Base-by-base conservation (phyloP, 2,888 invertebrate species). In the Eilema sororculum region DNA sequence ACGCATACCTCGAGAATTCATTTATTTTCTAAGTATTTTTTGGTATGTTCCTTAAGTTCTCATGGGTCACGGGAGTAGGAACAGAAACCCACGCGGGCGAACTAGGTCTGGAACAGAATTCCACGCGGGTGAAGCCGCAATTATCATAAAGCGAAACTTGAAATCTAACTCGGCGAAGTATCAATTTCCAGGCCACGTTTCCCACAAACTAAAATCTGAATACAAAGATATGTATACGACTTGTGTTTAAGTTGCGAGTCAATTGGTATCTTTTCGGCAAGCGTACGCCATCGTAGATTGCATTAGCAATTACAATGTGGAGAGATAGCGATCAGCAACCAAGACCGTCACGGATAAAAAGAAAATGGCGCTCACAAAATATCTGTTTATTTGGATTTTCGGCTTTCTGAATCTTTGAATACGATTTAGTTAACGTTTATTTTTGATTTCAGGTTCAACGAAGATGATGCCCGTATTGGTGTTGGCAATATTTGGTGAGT, bases 401-500 rank as follows among this genome's bases (percentile, higher is more conserved):
- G 20, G 28, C 9, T 28, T 30, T 30, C 28, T 9, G n/a, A 30
- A 9, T n/a, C 0, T 5, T 60, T 9, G 20, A 60, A 10, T 9
- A 4, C 20, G n/a, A 12, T 16, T 10, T 30, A 20, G 16, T 67
- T 9, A 37, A 46, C 24, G 33, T 2, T 41, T 25, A 60, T 24
- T 61, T 65, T 63, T 65, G 24, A 74, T 86, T 81, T 67, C 84
- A 86, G 86, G 78, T 81, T 71, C 67, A 65, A 73, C 69, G 69
- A 79, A 78, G 74, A 82, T 77, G 78, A 77, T 81, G 66, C 74
- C 74, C 58, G 33, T 82, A 64, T 57, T 82, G 62, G 71, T 85
- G 30, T 63, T 86, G 66, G 77, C 72, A 28, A 52, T 81, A 61
- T 71, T 86, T 68, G 86, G 86, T 87, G 74, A 86, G 86, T 85